Base-by-base conservation (phyloP, 37 sponge, comb jelly and placozoan genomes). In the Diacarnus erythraeanus region DNA sequence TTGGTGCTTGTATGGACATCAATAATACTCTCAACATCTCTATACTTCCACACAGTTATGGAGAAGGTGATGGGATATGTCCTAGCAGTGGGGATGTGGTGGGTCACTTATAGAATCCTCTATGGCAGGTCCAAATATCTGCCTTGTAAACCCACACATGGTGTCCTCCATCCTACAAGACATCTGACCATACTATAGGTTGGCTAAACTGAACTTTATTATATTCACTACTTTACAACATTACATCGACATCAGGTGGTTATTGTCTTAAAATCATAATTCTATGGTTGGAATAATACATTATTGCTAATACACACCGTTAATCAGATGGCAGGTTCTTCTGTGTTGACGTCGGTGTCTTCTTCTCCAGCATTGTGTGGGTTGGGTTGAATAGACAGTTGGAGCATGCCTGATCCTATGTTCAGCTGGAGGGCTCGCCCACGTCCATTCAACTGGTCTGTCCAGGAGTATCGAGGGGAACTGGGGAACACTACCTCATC, bases 31-130 rank as follows among this genome's bases (percentile, higher is more conserved):
- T 36, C 80, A 35, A 89, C 94, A 15, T 68, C 68, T 29, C 44
- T 93, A 36, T 93, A 88, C 64, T 93, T 89, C 77, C 94, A 93
- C 39, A 64, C 86, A 1, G 71, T 93, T 38, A 10, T 38, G 37
- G 94, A 93, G 68, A 93, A 93, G 77, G 15, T 83, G 0, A 40
- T 89, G 0, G 94, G 90, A 0, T 78, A 44, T 27, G 5, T 89
- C 18, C 40, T 82, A 22, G 86, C 69, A 2, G 30, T 68, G 1
- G n/a, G 68, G 0, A 22, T 33, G 12, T 93, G 94, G 94, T 75
- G 58, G 20, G 0, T 83, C 25, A 83, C 90, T 0, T 93, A 93
- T 54, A 60, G 35, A 17, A 33, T 44, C 3, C 59, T 82, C 34
- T 82, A 74, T 64, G 74, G 74, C n/a, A 44, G 22, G 23, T n/a